phyloP scores from a whole-genome alignment of 2,113 vertebrate genomes.

The Litocranius walleri region DNA sequence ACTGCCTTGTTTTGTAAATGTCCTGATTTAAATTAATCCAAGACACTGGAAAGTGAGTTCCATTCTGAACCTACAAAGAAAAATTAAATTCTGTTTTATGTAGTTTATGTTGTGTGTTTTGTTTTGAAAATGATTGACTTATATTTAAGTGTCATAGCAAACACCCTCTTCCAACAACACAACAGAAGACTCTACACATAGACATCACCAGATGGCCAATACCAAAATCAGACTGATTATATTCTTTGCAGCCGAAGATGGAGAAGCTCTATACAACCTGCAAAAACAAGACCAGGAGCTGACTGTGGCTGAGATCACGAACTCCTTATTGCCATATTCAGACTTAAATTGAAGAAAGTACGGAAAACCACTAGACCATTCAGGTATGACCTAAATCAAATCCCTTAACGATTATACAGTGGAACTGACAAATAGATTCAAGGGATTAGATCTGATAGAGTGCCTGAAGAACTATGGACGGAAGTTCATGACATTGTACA shows the following conservation, averaged over 20 bases:
- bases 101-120: conserved; percentile 23
- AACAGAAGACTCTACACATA: neutral
- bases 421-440: neutral
- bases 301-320: neutral
- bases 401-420: neutral
- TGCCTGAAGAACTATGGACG: neutral
- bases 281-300: neutral
- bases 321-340: neutral
- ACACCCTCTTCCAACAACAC: neutral
- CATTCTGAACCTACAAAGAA: conserved; percentile 2
- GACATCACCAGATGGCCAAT: neutral
- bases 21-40: neutral
- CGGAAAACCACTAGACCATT: neutral
- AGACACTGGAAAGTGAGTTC: neutral
- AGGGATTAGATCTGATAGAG: neutral
- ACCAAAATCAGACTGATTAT: neutral
- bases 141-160: neutral
- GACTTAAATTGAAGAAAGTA: neutral
- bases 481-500: neutral
- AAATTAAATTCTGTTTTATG: neutral
- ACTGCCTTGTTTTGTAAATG: neutral
- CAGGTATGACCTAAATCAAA: neutral
- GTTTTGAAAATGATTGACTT: neutral
- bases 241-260: neutral
- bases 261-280: neutral